Percentiles rank a stretch among this genome's conserved stretches.
Conservation (phyloP, 2,888 invertebrate species). For the Sarcophaga rosellei region DNA sequence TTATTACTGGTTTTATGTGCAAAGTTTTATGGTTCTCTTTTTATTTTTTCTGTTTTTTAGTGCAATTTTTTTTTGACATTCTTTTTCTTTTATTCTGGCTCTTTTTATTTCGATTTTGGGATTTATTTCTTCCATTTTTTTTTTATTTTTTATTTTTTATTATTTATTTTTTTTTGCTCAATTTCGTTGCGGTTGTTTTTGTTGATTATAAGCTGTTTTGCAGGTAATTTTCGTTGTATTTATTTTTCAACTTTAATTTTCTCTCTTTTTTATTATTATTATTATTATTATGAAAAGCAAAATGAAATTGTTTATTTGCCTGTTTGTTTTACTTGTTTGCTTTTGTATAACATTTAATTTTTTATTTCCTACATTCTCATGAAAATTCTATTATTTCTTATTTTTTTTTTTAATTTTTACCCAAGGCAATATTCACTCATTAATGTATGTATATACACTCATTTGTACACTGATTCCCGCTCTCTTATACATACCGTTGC, state of each 20-base stretch:
- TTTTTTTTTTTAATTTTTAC: slow-evolving; percentile 14
- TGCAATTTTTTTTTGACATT: slow-evolving; percentile 4
- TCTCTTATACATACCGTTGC: no score
- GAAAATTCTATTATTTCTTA: slow-evolving; percentile 4
- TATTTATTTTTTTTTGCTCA: slow-evolving; percentile 35
- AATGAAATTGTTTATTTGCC: slow-evolving; percentile 33
- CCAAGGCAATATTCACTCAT: neutral
- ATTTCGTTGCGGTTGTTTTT: slow-evolving; percentile 51
- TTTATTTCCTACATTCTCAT: slow-evolving; percentile 45
- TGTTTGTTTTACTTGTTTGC: slow-evolving; percentile 20
- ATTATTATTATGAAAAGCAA: no score
- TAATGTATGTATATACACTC: neutral
- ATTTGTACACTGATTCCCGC: neutral
- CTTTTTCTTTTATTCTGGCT: neutral
- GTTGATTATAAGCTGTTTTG: slow-evolving; percentile 50
- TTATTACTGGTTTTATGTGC: slow-evolving; percentile 59
- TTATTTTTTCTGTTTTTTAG: slow-evolving; percentile 33
- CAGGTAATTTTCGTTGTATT: slow-evolving; percentile 66
- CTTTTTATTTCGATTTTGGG: slow-evolving; percentile 44
- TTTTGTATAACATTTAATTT: slow-evolving; percentile 7
- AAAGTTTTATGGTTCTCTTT: slow-evolving; percentile 38
- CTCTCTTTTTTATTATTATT: neutral
- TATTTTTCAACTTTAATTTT: slow-evolving; percentile 52
- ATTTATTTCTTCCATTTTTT: slow-evolving; percentile 23
- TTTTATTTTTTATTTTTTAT: no score